Base-by-base conservation (phyloP, 2,888 invertebrate genomes). In the Trichacis sp. region DNA sequence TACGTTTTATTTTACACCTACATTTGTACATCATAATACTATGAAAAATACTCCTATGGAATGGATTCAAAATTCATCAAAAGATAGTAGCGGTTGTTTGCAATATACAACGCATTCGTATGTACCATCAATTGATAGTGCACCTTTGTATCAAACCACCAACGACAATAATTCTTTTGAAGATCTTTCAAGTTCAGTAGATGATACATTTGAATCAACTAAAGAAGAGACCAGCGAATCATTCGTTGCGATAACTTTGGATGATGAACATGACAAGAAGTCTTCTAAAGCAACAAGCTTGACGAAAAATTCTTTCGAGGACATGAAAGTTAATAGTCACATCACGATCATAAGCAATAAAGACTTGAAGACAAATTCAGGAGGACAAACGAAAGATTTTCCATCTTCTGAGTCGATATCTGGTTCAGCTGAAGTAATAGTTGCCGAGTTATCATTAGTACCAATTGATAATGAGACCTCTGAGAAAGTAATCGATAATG, bases 101-200 rank as follows among this genome's bases (percentile, higher is more conserved):
- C 43, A 69, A 60, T 69, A 60, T 12, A 72, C 71, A 12, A 57
- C 70, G 50, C 58, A 71, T 30, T 54, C 68, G 4, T 62, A 61
- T 24, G 15, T 60, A 52, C n/a, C 52, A 6, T 64, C 66, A 38
- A 43, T 58, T 1, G 49, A 55, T 20, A 9, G 29, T 40, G 55
- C 6, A 29, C 43, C 24, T 51, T 57, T 61, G 55, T 59, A 59
- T 46, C 53, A 50, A 4, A 24, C 14, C 5, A 5, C n/a, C 51
- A 59, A 62, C 50, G 40, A 24, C 20, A 53, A 62, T 63, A 63
- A 48, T 59, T 52, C 29, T 11, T 29, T 33, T 14, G 49, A 47
- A 40, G 42, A 56, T 56, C 17, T 49, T 14, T 20, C 30, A 5
- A 56, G 59, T 59, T 67, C 62, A 46, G 19, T 52, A 59, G 56